Conservation (phyloP, 2,888 invertebrate genomes). For the Habrosyne pyritoides region DNA sequence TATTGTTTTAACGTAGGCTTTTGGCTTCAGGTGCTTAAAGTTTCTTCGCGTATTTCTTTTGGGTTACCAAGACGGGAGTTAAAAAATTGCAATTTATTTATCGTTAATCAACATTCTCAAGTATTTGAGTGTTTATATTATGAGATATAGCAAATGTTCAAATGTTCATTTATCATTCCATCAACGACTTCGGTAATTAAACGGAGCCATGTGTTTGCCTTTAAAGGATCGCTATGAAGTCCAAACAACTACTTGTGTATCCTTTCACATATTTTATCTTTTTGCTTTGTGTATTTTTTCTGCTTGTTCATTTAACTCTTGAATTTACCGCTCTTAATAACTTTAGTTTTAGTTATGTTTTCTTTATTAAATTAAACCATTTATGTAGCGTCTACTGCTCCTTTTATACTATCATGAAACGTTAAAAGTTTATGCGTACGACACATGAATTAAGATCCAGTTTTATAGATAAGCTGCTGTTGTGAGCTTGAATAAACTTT, state of each 20-base stretch:
- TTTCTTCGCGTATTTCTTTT: no score
- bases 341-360: neutral
- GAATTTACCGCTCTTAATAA: neutral
- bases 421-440: no score
- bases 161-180: constrained; percentile 12
- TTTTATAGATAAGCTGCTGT: no score
- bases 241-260: constrained; percentile 4
- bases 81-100: neutral
- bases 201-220: constrained; percentile 3
- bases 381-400: neutral
- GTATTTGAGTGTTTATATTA: neutral
- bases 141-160: constrained; percentile 16
- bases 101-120: neutral
- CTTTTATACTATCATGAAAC: neutral
- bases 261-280: neutral
- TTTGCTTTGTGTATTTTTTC: neutral
- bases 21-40: neutral
- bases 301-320: neutral
- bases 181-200: constrained; percentile 7
- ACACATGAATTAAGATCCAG: no score
- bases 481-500: neutral
- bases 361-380: neutral
- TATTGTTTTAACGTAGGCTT: no score
- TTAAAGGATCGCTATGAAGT: constrained; percentile 8
- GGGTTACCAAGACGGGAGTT: neutral